Evolutionary conservation across 2,888 invertebrate species (phyloP).

Genomic region (Stenchaetothrips biformis): DNA sequence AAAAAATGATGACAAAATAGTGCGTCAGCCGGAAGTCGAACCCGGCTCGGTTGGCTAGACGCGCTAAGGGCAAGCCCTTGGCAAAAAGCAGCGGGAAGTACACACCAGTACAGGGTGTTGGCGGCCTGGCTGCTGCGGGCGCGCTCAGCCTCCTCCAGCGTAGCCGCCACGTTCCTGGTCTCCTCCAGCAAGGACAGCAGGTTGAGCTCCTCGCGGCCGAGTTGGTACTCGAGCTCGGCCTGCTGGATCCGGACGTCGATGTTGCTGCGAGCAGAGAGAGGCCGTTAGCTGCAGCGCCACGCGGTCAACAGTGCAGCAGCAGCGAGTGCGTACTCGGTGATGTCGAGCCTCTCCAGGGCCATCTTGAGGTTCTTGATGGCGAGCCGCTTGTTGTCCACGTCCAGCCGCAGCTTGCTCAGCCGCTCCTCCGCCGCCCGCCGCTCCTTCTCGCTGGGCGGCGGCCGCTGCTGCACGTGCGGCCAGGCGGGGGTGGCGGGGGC

Average conservation of each 20-base stretch:
- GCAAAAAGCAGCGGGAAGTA: background rate
- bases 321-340: constrained; percentile 63
- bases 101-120: constrained; percentile 57
- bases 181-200: constrained; percentile 79
- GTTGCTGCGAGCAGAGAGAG: constrained; percentile 55
- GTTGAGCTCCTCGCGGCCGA: constrained; percentile 83
- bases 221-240: constrained; percentile 82
- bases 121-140: constrained; percentile 50
- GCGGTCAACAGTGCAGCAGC: background rate
- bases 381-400: constrained; percentile 71
- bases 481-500: constrained; percentile 32
- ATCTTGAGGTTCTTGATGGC: constrained; percentile 77
- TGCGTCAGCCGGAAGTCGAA: constrained; percentile 23
- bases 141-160: constrained; percentile 61
- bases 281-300: background rate
- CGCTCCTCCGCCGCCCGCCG: constrained; percentile 57
- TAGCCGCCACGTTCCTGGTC: constrained; percentile 69
- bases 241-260: constrained; percentile 85
- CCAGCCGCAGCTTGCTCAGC: constrained; percentile 56
- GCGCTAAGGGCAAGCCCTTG: background rate
- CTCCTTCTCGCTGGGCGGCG: constrained; percentile 52
- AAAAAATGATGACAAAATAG: background rate
- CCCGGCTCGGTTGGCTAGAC: background rate
- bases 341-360: constrained; percentile 75
- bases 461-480: constrained; percentile 41